A percentile compares a stretch with the other conserved stretches of the same genome.
Conservation (phyloP, 1,140 invertebrate genomes). For the Ceratosolen fusciceps region DNA sequence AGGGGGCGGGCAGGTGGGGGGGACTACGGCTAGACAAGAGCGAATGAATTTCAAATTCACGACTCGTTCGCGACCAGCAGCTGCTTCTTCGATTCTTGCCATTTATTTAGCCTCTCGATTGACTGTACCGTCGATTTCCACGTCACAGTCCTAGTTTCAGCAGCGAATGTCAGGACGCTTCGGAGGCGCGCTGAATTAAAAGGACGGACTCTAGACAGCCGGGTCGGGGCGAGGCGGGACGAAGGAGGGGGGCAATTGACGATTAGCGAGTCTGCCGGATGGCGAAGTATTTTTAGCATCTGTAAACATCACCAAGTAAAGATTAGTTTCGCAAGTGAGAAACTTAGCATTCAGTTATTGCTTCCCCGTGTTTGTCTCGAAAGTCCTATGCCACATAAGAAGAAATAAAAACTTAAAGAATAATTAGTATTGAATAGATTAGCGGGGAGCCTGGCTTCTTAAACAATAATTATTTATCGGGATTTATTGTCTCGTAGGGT, state of each 20-base stretch:
- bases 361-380: not conserved
- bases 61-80: conserved; percentile 56
- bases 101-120: conserved; percentile 9
- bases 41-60: conserved; percentile 64
- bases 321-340: not conserved
- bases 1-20: not conserved
- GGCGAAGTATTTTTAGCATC: not conserved
- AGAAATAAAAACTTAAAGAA: too few relatives aligned
- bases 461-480: not conserved
- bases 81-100: conserved; percentile 52
- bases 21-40: conserved; percentile 20
- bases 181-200: conserved; percentile 9
- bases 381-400: too few relatives aligned
- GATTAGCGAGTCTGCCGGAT: not conserved
- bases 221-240: not conserved
- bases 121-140: not conserved
- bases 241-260: not conserved
- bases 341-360: not conserved
- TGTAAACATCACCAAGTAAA: not conserved
- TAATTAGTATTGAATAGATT: not conserved
- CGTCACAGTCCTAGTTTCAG: conserved; percentile 18
- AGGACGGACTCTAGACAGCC: not conserved
- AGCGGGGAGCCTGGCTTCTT: not conserved
- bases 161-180: not conserved
- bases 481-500: not conserved